These are phyloP conservation scores for Antheraea mylitta DNA, from an alignment of 1,140 invertebrate species.

Conservation along the genomic window DNA sequence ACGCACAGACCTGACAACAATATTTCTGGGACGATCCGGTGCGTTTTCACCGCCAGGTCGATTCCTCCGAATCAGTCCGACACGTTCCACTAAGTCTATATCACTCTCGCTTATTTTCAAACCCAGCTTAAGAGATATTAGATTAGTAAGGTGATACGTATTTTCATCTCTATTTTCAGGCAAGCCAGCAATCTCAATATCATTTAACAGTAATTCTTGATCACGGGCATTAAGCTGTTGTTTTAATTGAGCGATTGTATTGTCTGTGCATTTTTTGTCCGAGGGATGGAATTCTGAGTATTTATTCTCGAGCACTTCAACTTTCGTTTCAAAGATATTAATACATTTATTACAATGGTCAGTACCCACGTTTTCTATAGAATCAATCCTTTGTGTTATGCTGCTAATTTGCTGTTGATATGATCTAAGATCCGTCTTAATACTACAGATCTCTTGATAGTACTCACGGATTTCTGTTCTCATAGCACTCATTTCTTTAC, in stretches of 20 bases:
- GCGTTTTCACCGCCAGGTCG: background rate
- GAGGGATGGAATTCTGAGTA: no score
- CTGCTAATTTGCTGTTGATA: no score
- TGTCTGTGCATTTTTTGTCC: background rate
- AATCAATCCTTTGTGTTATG: no score
- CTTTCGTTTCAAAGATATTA: no score
- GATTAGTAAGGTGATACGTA: conserved; percentile 4
- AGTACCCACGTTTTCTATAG: no score
- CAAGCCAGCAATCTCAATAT: conserved; percentile 13
- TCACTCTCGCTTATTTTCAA: conserved; percentile 8
- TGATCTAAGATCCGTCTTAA: background rate
- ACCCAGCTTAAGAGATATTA: conserved; percentile 6
- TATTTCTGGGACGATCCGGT: background rate
- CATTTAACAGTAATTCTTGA: conserved; percentile 17
- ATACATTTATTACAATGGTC: no score
- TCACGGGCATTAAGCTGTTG: conserved; percentile 13
- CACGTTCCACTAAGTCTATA: conserved; percentile 13
- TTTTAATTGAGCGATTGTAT: conserved; percentile 3
- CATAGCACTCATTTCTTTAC: conserved; percentile 1
- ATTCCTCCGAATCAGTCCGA: background rate
- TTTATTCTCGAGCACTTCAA: no score
- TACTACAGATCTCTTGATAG: background rate
- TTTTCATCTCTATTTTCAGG: conserved; percentile 11
- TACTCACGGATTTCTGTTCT: background rate
- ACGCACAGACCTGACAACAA: conserved; percentile 14